These are phyloP conservation scores for Gymnarchus niloticus DNA, from an alignment of 2,113 vertebrate species.

Conservation along the genomic window DNA sequence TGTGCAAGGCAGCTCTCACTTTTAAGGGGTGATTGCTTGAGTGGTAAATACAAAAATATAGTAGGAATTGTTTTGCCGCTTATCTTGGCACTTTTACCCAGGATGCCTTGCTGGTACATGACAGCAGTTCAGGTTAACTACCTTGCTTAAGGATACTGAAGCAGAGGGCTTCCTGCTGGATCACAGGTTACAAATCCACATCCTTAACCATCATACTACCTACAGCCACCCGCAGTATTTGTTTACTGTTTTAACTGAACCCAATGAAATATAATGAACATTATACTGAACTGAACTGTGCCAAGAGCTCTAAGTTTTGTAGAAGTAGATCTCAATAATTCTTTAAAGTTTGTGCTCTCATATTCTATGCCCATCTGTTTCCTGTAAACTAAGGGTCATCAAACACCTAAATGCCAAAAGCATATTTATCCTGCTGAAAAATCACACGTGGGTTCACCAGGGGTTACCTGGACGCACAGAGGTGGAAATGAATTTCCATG, in stretches of 20 bases:
- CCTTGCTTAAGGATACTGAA: neutral
- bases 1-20: neutral
- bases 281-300: neutral
- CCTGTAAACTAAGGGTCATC: neutral
- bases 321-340: neutral
- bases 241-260: neutral
- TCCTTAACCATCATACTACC: neutral
- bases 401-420: constrained; percentile 2
- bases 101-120: neutral
- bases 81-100: neutral
- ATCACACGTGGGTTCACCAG: neutral
- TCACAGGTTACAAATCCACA: neutral
- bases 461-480: neutral
- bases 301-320: neutral
- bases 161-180: neutral
- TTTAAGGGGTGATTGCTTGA: constrained; percentile 2
- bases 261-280: neutral
- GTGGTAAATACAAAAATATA: neutral
- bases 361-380: neutral
- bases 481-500: neutral
- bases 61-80: neutral
- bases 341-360: neutral
- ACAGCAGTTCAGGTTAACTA: neutral
- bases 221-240: neutral
- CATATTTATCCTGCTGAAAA: too few relatives aligned